These are phyloP conservation scores for Anastrepha ludens DNA, from an alignment of 1,140 invertebrate species.

Conservation along the genomic window DNA sequence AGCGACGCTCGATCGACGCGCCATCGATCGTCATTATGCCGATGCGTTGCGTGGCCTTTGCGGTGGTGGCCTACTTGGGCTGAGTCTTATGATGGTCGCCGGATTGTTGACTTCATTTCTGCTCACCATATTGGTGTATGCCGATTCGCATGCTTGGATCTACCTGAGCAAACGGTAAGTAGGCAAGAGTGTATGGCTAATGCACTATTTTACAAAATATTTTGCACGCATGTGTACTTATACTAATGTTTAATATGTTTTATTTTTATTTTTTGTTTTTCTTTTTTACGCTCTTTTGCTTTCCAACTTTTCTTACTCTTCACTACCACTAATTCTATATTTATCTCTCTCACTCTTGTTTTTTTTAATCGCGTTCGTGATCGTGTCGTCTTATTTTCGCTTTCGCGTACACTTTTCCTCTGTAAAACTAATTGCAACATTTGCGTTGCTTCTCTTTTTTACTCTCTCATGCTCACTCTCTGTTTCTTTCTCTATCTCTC, in stretches of 20 bases:
- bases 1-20: slow-evolving; percentile 81
- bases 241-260: not conserved
- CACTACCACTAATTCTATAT: not conserved
- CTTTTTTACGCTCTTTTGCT: not conserved
- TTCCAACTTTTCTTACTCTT: not conserved
- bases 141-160: slow-evolving; percentile 97
- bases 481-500: not conserved
- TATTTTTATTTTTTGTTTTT: not conserved
- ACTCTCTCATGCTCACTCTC: not conserved
- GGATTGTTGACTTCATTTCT: slow-evolving; percentile 84
- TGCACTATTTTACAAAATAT: not conserved
- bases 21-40: slow-evolving; percentile 82
- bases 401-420: not conserved
- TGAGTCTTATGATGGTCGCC: slow-evolving; percentile 86
- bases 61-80: slow-evolving; percentile 82
- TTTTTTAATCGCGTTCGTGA: not conserved
- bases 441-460: not conserved
- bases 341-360: no score
- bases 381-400: not conserved
- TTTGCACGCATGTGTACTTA: not conserved
- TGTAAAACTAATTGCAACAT: not conserved
- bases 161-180: slow-evolving; percentile 86
- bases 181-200: not conserved
- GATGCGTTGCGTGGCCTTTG: slow-evolving; percentile 82
- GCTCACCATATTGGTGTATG: slow-evolving; percentile 92